Conservation (phyloP, 2,888 invertebrate species). For the Diplazon laetatorius region DNA sequence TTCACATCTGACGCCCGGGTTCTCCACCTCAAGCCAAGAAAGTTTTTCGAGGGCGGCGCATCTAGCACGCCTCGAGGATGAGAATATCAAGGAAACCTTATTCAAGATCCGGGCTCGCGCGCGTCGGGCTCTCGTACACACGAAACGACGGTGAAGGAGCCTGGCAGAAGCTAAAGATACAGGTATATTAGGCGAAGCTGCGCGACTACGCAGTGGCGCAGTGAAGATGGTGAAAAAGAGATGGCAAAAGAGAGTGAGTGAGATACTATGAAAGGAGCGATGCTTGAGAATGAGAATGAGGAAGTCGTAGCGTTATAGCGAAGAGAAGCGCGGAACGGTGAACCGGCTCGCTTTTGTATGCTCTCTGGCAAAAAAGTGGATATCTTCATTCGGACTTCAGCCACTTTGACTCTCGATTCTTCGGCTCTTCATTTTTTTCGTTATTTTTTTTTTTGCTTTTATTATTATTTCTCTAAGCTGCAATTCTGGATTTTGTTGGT, state of each 20-base stretch:
- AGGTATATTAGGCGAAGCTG: constrained; percentile 52
- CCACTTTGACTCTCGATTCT: constrained; percentile 58
- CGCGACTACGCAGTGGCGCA: constrained; percentile 33
- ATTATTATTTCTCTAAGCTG: constrained; percentile 1
- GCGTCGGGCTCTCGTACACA: constrained; percentile 29
- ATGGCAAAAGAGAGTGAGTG: constrained; percentile 33
- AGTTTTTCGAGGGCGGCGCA: constrained; percentile 52
- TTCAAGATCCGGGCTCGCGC: constrained; percentile 44
- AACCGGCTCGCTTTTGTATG: constrained; percentile 16
- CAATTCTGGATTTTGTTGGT: constrained; percentile 10
- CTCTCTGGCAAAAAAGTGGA: constrained; percentile 41
- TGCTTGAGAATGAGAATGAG: constrained; percentile 47
- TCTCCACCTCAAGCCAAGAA: constrained; percentile 41
- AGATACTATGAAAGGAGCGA: no score
- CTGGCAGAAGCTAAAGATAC: constrained; percentile 35
- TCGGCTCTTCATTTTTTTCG: background rate
- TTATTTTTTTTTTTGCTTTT: constrained; percentile 11
- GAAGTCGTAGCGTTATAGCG: constrained; percentile 28
- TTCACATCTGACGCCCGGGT: constrained; percentile 7
- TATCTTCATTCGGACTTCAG: constrained; percentile 56
- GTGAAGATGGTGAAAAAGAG: constrained; percentile 33
- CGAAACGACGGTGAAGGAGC: constrained; percentile 18
- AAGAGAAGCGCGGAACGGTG: constrained; percentile 29
- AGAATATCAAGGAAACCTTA: constrained; percentile 45
- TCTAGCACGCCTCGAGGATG: constrained; percentile 45